Evolutionary conservation across 2,888 invertebrate genomes (phyloP).

Genomic region (Tenthredo scrophulariae): DNA sequence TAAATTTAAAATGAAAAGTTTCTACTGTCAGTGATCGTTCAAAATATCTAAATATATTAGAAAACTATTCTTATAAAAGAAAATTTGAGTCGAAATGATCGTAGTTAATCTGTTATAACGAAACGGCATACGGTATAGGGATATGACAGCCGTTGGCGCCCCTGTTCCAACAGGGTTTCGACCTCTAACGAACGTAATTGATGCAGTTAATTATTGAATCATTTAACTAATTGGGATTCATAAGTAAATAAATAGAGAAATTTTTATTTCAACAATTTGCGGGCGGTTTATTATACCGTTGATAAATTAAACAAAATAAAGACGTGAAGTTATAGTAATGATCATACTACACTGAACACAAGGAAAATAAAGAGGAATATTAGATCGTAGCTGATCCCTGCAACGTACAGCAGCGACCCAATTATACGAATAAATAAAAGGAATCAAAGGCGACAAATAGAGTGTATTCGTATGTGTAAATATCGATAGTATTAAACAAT

Average conservation of each 20-base stretch:
- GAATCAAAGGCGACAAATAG: not conserved
- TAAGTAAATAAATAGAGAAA: not conserved
- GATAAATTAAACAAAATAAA: not conserved
- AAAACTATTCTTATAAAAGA: not conserved
- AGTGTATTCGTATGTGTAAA: not conserved
- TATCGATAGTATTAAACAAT: not conserved
- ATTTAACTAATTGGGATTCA: slow-evolving; percentile 29
- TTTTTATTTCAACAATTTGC: not conserved
- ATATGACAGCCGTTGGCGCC: not conserved
- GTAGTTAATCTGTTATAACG: not conserved
- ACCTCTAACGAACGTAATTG: slow-evolving; percentile 24
- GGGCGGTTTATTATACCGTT: not conserved
- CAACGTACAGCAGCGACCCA: too few relatives aligned
- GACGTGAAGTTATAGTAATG: not conserved
- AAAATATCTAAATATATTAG: too few relatives aligned
- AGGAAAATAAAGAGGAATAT: not conserved
- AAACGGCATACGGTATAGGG: not conserved
- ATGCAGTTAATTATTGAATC: slow-evolving; percentile 25
- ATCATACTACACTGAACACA: not conserved
- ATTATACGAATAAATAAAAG: not conserved
- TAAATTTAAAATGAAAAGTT: not conserved
- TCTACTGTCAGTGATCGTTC: not conserved
- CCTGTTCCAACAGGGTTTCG: slow-evolving; percentile 8
- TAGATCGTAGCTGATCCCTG: not conserved
- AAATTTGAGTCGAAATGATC: not conserved